Percentiles rank a stretch among this genome's conserved stretches.
phyloP scores from a whole-genome alignment of 1,140 invertebrate genomes.

The Thrips palmi region DNA sequence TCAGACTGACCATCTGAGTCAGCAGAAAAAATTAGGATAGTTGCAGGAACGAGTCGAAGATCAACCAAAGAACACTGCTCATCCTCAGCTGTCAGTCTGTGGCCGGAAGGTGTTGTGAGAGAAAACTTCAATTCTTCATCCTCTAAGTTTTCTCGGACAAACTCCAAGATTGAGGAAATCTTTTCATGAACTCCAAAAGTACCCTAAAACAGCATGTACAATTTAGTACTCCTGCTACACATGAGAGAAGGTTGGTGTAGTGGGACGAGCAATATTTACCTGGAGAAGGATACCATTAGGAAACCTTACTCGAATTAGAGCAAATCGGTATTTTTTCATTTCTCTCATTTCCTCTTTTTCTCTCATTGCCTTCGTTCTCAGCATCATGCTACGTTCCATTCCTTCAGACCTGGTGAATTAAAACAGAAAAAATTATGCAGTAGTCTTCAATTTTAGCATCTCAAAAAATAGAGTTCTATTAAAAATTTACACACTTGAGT shows the following conservation, averaged over 20 bases:
- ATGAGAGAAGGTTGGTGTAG: neutral
- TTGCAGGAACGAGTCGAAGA: conserved; percentile 52
- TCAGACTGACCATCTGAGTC: conserved; percentile 31
- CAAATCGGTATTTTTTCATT: conserved; percentile 62
- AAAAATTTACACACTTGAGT: conserved; percentile 31
- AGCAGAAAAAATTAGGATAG: conserved; percentile 48
- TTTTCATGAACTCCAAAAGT: conserved; percentile 68
- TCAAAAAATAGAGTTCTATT: neutral
- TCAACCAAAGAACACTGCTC: conserved; percentile 47
- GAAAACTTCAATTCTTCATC: conserved; percentile 42
- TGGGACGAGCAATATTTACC: conserved; percentile 25
- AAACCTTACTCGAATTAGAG: conserved; percentile 66
- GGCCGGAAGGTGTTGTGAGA: conserved; percentile 39
- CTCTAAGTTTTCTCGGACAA: conserved; percentile 50
- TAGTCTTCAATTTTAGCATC: conserved; percentile 1
- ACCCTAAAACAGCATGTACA: conserved; percentile 30
- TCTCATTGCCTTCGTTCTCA: conserved; percentile 82
- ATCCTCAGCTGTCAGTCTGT: conserved; percentile 35
- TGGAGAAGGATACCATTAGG: conserved; percentile 71
- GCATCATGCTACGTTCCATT: conserved; percentile 57
- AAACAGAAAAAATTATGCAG: neutral
- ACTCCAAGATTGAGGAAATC: conserved; percentile 44
- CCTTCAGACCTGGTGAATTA: conserved; percentile 41
- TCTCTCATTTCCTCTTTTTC: conserved; percentile 67
- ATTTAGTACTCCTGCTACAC: conserved; percentile 1